Evolutionary conservation across 1,140 invertebrate genomes (phyloP).

Genomic region (Periplaneta americana): DNA sequence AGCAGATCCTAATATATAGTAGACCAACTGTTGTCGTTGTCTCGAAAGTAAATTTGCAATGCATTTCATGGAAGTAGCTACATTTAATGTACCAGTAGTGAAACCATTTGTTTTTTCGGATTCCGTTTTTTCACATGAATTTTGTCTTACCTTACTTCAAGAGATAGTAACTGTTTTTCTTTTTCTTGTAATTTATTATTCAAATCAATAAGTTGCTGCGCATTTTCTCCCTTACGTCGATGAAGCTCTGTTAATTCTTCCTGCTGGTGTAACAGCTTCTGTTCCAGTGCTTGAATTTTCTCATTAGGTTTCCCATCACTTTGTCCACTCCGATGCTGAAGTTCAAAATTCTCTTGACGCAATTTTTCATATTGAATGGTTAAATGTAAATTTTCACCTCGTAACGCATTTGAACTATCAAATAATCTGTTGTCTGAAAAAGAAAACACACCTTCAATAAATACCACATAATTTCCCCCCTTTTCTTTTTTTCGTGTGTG

Average conservation of each 20-base stretch:
- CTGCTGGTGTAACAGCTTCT: slow-evolving; percentile 78
- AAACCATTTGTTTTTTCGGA: too few species aligned
- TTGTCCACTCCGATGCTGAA: slow-evolving; percentile 31
- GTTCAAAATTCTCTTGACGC: slow-evolving; percentile 48
- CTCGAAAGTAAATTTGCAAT: too few species aligned
- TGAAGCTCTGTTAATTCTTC: slow-evolving; percentile 90
- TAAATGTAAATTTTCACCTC: slow-evolving; percentile 76
- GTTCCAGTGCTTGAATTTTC: slow-evolving; percentile 64
- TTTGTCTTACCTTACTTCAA: slow-evolving; percentile 63
- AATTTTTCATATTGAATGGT: slow-evolving; percentile 80
- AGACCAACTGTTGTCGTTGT: too few species aligned
- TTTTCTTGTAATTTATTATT: slow-evolving; percentile 81
- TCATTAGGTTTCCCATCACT: slow-evolving; percentile 34
- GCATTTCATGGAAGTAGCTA: too few species aligned
- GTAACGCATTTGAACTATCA: slow-evolving; percentile 70
- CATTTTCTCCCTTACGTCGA: slow-evolving; percentile 82
- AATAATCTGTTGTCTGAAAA: slow-evolving; percentile 77
- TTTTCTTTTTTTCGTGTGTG: neutral
- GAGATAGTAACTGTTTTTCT: slow-evolving; percentile 65
- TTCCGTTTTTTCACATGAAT: neutral
- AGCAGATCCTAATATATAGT: too few species aligned
- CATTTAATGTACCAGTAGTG: too few species aligned
- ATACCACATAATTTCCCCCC: slow-evolving; percentile 5
- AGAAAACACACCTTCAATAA: slow-evolving; percentile 26
- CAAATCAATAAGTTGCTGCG: slow-evolving; percentile 87